Evolutionary conservation across 2,888 invertebrate species (phyloP).

Genomic region (Lasiommata megera): DNA sequence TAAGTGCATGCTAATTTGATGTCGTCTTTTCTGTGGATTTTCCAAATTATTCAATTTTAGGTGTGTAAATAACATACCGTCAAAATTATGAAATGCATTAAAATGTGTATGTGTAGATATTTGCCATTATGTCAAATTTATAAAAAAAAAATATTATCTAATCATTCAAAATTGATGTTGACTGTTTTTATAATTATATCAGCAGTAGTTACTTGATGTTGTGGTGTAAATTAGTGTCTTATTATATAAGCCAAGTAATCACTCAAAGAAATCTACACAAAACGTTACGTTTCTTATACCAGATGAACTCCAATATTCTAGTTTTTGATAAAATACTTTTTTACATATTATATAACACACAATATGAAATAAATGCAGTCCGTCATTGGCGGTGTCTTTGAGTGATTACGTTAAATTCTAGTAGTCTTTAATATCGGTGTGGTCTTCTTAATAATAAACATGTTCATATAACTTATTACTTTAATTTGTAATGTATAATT

Average conservation of each 20-base stretch:
- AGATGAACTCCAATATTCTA: slow-evolving; percentile 25
- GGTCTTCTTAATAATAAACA: slow-evolving; percentile 70
- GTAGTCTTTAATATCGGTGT: slow-evolving; percentile 76
- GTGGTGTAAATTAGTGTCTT: slow-evolving; percentile 82
- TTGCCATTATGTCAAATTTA: slow-evolving; percentile 76
- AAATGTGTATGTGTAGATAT: slow-evolving; percentile 77
- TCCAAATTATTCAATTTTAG: slow-evolving; percentile 20
- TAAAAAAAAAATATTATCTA: slow-evolving; percentile 61
- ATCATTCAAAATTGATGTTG: slow-evolving; percentile 81
- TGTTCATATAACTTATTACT: slow-evolving; percentile 72
- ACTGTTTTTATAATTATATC: slow-evolving; percentile 82
- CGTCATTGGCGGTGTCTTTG: slow-evolving; percentile 47
- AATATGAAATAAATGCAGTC: slow-evolving; percentile 17
- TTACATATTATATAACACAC: slow-evolving; percentile 25
- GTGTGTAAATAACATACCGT: slow-evolving; percentile 36
- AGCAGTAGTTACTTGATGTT: slow-evolving; percentile 81
- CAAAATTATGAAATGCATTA: slow-evolving; percentile 52
- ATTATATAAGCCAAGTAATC: slow-evolving; percentile 66
- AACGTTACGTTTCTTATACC: slow-evolving; percentile 25
- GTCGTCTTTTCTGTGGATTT: slow-evolving; percentile 20
- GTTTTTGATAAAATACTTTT: slow-evolving; percentile 30
- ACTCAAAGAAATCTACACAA: slow-evolving; percentile 50
- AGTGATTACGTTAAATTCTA: slow-evolving; percentile 74
- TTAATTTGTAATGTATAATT: slow-evolving; percentile 56
- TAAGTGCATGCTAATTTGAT: slow-evolving; percentile 38